phyloP scores from a whole-genome alignment of 2,113 vertebrate genomes.

The Tretioscincus oriximinensis region DNA sequence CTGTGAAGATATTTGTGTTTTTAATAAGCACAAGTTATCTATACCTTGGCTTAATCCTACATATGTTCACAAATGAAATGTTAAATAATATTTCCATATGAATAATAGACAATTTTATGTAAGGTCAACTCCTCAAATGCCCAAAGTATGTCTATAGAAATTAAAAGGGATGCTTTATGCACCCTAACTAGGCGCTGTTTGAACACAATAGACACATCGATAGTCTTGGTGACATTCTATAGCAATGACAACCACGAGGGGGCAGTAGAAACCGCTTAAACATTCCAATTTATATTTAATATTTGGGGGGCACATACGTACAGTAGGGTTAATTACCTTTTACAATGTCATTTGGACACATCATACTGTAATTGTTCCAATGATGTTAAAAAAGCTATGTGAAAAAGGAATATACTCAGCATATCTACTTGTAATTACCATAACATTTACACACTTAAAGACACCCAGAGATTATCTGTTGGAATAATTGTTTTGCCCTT shows the following conservation, averaged over 20 bases:
- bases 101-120: neutral
- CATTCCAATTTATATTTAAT: neutral
- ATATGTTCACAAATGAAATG: no score
- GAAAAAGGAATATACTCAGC: neutral
- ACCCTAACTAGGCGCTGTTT: neutral
- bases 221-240: no score
- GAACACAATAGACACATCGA: no score
- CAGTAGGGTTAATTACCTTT: neutral
- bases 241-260: neutral
- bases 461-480: no score
- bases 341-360: neutral
- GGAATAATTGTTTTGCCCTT: no score
- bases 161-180: neutral
- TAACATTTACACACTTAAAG: no score
- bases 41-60: no score
- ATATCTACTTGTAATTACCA: neutral
- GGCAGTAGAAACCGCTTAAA: slow-evolving; percentile 5
- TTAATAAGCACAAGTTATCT: no score
- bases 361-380: no score
- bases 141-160: neutral
- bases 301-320: neutral
- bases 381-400: neutral
- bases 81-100: no score
- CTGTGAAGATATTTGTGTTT: neutral
- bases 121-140: neutral